Evolutionary conservation across 2,797 vertebrate genomes (phyloP).

Genomic region (Discoglossus pictus): DNA sequence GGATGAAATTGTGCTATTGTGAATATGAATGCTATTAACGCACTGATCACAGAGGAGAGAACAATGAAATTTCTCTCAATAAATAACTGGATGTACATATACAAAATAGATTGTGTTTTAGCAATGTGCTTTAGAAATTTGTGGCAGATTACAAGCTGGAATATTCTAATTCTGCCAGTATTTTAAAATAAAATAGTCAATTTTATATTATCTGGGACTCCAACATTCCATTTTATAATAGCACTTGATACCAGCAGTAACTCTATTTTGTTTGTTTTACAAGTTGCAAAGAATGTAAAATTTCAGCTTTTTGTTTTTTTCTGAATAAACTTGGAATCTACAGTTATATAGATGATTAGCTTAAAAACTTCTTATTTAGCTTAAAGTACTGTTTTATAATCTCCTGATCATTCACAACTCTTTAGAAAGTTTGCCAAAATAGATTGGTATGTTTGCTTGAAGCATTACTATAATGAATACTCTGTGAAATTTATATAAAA

Average conservation of each 20-base stretch:
- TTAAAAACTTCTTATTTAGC: background rate
- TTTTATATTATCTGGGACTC: slow-evolving; percentile 18
- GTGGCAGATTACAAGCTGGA: slow-evolving; percentile 2
- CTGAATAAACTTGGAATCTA: slow-evolving; percentile 22
- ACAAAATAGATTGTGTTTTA: slow-evolving; percentile 38
- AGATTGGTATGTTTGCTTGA: too few relatives aligned
- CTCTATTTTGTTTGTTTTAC: slow-evolving; percentile 50
- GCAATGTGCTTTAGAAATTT: slow-evolving; percentile 21
- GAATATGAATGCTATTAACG: too few relatives aligned
- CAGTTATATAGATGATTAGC: slow-evolving; percentile 13
- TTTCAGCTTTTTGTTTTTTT: background rate
- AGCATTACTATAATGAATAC: too few relatives aligned
- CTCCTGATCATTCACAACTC: background rate
- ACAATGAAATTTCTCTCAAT: slow-evolving; percentile 10
- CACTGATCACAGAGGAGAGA: background rate
- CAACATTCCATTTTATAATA: slow-evolving; percentile 66
- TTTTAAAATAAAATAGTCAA: slow-evolving; percentile 16
- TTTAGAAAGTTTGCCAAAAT: too few relatives aligned
- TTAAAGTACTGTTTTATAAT: background rate
- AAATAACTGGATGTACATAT: slow-evolving; percentile 31
- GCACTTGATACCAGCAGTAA: slow-evolving; percentile 57
- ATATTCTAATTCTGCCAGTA: background rate
- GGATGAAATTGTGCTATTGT: too few relatives aligned
- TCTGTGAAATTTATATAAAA: too few relatives aligned
- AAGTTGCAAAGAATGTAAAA: slow-evolving; percentile 70